These are phyloP conservation scores for Sylvia borin DNA, from an alignment of 2,797 vertebrate genomes.

Conservation along the genomic window DNA sequence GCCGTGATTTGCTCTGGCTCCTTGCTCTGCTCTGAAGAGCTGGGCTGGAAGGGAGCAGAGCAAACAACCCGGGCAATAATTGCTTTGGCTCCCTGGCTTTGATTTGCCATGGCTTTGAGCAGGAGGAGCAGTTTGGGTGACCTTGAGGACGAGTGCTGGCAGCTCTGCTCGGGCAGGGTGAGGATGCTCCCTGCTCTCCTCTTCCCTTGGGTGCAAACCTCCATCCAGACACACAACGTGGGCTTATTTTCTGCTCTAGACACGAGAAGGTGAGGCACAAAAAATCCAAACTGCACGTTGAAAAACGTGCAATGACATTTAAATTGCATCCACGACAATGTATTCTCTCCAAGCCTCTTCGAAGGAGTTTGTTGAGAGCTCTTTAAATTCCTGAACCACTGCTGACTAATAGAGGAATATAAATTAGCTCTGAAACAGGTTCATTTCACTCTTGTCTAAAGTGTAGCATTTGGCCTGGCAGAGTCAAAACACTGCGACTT, in stretches of 20 bases:
- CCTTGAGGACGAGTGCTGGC: background rate
- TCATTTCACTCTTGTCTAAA: conserved; percentile 40
- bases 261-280: background rate
- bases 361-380: background rate
- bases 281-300: background rate
- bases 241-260: background rate
- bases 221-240: background rate
- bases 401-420: background rate
- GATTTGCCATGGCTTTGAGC: background rate
- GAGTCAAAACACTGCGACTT: conserved; percentile 10
- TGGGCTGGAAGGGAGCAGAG: background rate
- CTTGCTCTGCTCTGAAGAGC: background rate
- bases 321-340: background rate
- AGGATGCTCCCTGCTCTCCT: background rate
- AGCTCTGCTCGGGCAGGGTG: background rate
- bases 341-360: background rate
- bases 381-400: conserved; percentile 20
- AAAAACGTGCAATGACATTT: background rate
- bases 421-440: conserved; percentile 16
- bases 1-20: background rate
- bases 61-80: background rate
- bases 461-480: conserved; percentile 23
- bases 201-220: background rate
- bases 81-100: background rate
- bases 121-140: background rate